Base-by-base conservation (phyloP, 1,140 invertebrate species). In the Drosophila lowei region DNA sequence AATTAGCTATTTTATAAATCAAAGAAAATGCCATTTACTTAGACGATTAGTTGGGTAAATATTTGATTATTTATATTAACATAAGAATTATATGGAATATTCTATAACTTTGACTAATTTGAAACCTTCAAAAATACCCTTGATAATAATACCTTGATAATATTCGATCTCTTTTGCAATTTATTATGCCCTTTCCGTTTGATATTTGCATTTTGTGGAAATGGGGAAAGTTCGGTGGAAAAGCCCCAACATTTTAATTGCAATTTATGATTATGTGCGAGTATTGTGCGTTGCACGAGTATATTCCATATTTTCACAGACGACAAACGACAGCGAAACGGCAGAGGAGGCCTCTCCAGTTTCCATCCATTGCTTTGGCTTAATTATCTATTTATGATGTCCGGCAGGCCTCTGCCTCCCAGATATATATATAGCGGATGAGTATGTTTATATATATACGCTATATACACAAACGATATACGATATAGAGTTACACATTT, bases 361-460 rank as follows among this genome's bases (percentile, higher is more conserved):
- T 42, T 42, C 41, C 53, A 34, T 38, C 34, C 43, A 59, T 46
- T 47, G 52, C 77, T 53, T 44, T 49, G 55, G 72, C 63, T 62
- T 86, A 86, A 85, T 85, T 81, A 81, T 77, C 55, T 86, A 77
- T 85, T 81, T 77, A 81, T 86, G 56, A 86, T 71, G 62, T 49
- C 16, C 30, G 34, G 34, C 11, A 13, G 34, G 11, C 34, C 15
- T 34, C 52, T 62, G 66, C 64, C 81, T 42, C 55, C 30, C 72
- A 74, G 61, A 38, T 49, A 43, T 23, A 50, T 34, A 38, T 34
- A 47, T n/a, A 55, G 21, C 6, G 6, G 4, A 2, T 55, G n/a
- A 21, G 16, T 41, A 25, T 30, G 30, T 23, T 34, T 41, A 63
- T 30, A 47, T 57, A 48, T 28, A n/a, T 18, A 42, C 43, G 60